These are phyloP conservation scores for Teinopalpus imperialis DNA, from an alignment of 2,888 invertebrate genomes.

Conservation along the genomic window DNA sequence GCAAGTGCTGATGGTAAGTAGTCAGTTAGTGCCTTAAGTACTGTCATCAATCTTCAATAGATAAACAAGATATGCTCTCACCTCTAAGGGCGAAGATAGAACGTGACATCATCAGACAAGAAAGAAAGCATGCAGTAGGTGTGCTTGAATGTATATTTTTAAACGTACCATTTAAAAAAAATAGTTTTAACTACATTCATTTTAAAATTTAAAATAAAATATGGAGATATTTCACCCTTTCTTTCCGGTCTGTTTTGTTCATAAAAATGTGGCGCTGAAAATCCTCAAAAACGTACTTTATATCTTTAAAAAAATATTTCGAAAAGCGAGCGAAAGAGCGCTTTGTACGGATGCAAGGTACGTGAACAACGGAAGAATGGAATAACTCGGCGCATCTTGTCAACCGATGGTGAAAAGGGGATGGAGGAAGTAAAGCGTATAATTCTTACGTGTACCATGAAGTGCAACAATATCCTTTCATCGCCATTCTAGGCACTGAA, in stretches of 20 bases:
- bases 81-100: no score
- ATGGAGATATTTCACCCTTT: neutral
- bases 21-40: no score
- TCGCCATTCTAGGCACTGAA: neutral
- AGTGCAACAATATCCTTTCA: slow-evolving; percentile 22
- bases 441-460: slow-evolving; percentile 18
- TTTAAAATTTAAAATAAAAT: no score
- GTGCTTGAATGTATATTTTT: no score
- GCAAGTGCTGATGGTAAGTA: no score
- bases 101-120: no score
- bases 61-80: no score
- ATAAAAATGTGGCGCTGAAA: slow-evolving; percentile 1
- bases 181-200: no score
- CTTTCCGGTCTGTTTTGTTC: neutral
- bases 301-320: neutral
- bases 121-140: no score
- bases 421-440: slow-evolving; percentile 22
- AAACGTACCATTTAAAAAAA: no score
- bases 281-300: slow-evolving; percentile 2
- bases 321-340: neutral
- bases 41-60: no score
- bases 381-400: slow-evolving; percentile 20
- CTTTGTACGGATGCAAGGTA: slow-evolving; percentile 8
- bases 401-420: slow-evolving; percentile 21
- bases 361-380: slow-evolving; percentile 16